These are phyloP conservation scores for Julus scanicus DNA, from an alignment of 2,888 invertebrate species.

Conservation along the genomic window DNA sequence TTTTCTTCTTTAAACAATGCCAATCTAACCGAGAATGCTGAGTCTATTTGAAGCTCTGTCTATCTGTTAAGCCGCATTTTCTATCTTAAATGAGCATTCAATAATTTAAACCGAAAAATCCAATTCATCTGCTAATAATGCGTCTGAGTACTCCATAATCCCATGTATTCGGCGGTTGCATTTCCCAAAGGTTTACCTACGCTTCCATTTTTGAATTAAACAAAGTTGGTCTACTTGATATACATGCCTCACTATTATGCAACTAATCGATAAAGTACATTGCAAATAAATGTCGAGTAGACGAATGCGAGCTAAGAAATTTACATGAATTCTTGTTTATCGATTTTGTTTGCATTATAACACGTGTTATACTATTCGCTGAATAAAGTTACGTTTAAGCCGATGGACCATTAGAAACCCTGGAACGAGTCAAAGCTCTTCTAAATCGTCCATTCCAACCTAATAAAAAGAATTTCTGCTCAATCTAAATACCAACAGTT, in stretches of 20 bases:
- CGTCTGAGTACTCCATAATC: neutral
- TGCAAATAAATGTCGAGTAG: constrained; percentile 8
- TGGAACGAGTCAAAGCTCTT: too few relatives aligned
- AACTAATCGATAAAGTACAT: constrained; percentile 3
- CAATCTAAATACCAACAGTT: too few relatives aligned
- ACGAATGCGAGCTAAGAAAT: neutral
- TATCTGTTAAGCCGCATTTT: neutral
- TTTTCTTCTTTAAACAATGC: too few relatives aligned
- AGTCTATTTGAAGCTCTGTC: neutral
- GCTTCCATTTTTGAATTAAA: neutral
- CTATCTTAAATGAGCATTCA: constrained; percentile 10
- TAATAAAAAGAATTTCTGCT: too few relatives aligned
- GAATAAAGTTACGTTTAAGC: neutral
- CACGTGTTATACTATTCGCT: neutral
- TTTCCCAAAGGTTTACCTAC: neutral
- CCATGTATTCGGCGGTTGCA: neutral
- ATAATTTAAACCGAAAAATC: neutral
- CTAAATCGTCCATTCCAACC: too few relatives aligned
- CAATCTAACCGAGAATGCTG: too few relatives aligned
- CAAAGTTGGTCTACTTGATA: neutral
- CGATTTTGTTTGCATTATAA: neutral
- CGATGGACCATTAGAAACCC: neutral
- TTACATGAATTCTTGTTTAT: neutral
- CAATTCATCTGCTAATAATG: constrained; percentile 17
- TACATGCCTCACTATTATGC: neutral